Evolutionary conservation across 2,797 vertebrate species (phyloP), one percentile per base, ranked within the genome.

Genomic region (Ptychadena robeensis): DNA sequence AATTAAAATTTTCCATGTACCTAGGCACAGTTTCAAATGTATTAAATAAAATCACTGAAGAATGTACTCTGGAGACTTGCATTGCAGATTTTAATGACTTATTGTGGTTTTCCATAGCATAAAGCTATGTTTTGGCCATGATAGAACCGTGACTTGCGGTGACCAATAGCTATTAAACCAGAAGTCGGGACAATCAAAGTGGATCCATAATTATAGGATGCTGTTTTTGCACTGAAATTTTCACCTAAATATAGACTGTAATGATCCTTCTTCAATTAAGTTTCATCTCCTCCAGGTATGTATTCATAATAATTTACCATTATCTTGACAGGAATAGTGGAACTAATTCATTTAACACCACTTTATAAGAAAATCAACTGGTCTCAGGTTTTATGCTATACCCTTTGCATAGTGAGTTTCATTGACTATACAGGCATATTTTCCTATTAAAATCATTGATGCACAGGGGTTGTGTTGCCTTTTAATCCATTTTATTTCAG

Each of bases 401-500:
- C 66, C 65, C 34, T 77, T 37, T 38, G 67, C 74, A 22, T 34
- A n/a, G 40, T 4, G 10, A 34, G 64, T 68, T n/a, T 32, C 31
- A 34, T 38, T 77, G 28, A 66, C 37, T 77, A 9, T 32, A 27
- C 38, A 32, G 18, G 40, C 30, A 34, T 25, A 68, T 78, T 78
- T 67, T 68, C 30, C 8, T 68, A 78, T 78, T 78, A 53, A 53
- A 66, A 34, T 64, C 40, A 35, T 69, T n/a, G n/a, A n/a, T n/a
- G n/a, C n/a, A n/a, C n/a, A n/a, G n/a, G n/a, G n/a, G n/a, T n/a
- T n/a, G n/a, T n/a, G n/a, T n/a, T 69, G 67, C 67, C 67, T 38
- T 61, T n/a, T 40, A 67, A 44, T 78, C 64, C 75, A 78, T 78
- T 78, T 77, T 64, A n/a, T 57, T 38, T 34, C 28, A 78, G 64